phyloP scores from a whole-genome alignment of 2,888 invertebrate species.

The Aromia moschata region DNA sequence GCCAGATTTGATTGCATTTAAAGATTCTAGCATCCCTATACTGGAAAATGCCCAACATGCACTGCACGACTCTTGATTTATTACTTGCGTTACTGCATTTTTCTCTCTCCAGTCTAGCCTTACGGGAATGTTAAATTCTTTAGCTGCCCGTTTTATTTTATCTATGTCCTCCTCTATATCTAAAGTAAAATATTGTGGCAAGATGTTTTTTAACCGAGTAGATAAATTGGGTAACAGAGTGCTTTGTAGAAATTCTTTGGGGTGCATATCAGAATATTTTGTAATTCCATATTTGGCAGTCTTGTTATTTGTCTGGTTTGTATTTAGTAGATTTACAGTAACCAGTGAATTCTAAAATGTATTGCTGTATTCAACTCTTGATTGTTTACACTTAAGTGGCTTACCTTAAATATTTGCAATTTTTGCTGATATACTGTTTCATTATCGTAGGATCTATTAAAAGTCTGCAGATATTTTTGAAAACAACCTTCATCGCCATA shows the following conservation, averaged over 20 bases:
- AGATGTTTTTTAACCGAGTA: conserved; percentile 8
- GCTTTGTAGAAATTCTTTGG: conserved; percentile 65
- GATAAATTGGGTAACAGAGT: conserved; percentile 22
- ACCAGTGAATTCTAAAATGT: conserved; percentile 63
- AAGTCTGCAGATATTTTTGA: conserved; percentile 62
- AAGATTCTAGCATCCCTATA: conserved; percentile 78
- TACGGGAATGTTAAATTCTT: conserved; percentile 43
- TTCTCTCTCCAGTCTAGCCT: conserved; percentile 65
- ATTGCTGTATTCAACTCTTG: neutral
- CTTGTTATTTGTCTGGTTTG: conserved; percentile 55
- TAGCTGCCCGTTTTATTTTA: neutral
- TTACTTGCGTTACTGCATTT: conserved; percentile 73
- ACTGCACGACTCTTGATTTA: conserved; percentile 80
- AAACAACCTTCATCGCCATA: conserved; percentile 59
- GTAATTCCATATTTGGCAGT: conserved; percentile 69
- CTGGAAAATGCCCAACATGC: conserved; percentile 90
- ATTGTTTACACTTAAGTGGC: no score
- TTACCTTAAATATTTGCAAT: conserved; percentile 54
- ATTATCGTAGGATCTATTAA: conserved; percentile 65
- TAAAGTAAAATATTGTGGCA: neutral
- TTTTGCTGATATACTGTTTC: conserved; percentile 54
- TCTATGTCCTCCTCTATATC: neutral
- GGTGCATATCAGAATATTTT: conserved; percentile 69
- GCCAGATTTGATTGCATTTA: conserved; percentile 75
- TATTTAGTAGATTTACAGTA: conserved; percentile 64